Conservation (phyloP, 2,797 vertebrate species). For the Morus bassanus region DNA sequence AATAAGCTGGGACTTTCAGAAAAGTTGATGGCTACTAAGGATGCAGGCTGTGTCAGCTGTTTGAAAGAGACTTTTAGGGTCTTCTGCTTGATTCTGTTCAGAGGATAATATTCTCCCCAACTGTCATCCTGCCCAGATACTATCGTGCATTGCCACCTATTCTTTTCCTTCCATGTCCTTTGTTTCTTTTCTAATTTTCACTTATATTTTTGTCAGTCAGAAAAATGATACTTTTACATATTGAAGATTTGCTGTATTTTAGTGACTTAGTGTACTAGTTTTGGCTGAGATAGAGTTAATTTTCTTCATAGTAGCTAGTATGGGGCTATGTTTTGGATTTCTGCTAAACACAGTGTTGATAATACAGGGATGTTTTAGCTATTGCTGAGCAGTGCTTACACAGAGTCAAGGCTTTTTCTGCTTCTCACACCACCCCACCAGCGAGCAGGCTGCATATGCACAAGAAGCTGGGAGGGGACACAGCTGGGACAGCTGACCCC, state of each 20-base stretch:
- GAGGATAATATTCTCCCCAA: not conserved
- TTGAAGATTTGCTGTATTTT: not conserved
- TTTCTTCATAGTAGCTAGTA: not conserved
- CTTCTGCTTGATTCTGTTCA: not conserved
- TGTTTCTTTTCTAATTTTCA: not conserved
- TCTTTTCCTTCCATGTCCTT: not conserved
- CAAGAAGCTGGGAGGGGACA: not conserved
- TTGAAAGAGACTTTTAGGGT: not conserved
- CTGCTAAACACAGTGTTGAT: not conserved
- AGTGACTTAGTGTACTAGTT: not conserved
- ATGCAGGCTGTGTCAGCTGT: not conserved
- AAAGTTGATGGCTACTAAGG: not conserved
- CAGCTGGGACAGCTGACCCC: not conserved
- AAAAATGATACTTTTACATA: not conserved
- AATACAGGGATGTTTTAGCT: not conserved
- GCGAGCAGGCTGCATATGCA: accelerated
- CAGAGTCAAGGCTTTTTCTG: too few relatives aligned
- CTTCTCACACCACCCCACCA: too few relatives aligned
- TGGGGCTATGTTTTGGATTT: not conserved
- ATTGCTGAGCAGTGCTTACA: not conserved
- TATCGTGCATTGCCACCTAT: not conserved
- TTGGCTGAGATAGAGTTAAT: not conserved
- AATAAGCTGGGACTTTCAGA: not conserved
- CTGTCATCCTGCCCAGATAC: not conserved
- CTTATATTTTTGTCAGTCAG: not conserved